Evolutionary conservation across 2,113 vertebrate species (phyloP), one percentile per base, ranked within the genome.

Genomic region (Phyllostomus hastatus): DNA sequence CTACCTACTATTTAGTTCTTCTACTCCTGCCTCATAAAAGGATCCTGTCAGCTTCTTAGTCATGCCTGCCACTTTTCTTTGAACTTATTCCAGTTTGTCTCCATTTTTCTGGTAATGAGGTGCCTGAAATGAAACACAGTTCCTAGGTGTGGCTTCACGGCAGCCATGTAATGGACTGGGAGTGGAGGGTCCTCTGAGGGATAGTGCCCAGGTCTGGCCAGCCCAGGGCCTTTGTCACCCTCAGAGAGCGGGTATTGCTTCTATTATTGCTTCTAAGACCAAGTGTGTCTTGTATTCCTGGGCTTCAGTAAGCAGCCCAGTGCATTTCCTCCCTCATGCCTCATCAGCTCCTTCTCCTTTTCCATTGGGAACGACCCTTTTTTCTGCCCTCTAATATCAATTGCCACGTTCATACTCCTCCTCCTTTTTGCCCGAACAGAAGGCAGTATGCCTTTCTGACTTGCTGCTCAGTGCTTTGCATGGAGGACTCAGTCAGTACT

Each of bases 1-100:
- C 66, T 83, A 3, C 41, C 66, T 83, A 3, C 41, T 61, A 22
- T 88, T 89, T 89, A 31, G 73, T 69, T 93, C 85, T 92, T 91
- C 59, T 91, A 86, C 91, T 86, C 73, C 87, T 96, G 78, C 67
- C 73, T 95, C 67, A 82, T 81, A 80, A 96, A 93, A 80, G 57
- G 35, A 76, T 54, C 78, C 72, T 87, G 80, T 84, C 82, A 75
- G 90, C 79, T 43, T 81, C 87, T 95, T 78, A 73, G 67, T 93
- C 79, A 14, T 54, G 31, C 91, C 61, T 87, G 82, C 80, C 85
- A 24, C 67, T 67, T 50, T 24, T 10, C 92, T 87, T 86, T 96
- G 67, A 91, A 73, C 88, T 84, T 10, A 43, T 10, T 92, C 83
- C 79, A 87, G 90, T 83, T 88, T 79, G 69, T 96, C 82, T 93